Percentiles rank a stretch among this genome's conserved stretches.
These are phyloP conservation scores for Crotophaga sulcirostris DNA, from an alignment of 2,113 vertebrate species.

Conservation along the genomic window DNA sequence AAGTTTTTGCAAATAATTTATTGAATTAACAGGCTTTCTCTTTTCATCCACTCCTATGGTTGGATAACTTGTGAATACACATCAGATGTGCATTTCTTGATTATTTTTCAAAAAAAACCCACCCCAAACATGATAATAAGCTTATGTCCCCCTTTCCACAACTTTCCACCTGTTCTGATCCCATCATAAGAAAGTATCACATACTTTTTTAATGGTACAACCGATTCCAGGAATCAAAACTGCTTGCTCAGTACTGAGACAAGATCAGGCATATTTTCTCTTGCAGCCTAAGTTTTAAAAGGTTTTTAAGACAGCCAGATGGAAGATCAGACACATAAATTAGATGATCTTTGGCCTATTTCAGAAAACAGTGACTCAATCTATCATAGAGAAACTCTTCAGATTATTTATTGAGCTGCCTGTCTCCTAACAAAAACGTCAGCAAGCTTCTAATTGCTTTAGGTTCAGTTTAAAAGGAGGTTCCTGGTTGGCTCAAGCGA, in stretches of 20 bases:
- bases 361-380: constrained; percentile 13
- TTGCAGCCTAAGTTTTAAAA: not conserved
- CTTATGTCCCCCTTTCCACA: not conserved
- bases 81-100: not conserved
- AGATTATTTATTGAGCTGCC: constrained; percentile 12
- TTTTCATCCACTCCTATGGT: not conserved
- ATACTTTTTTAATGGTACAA: not conserved
- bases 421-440: not conserved
- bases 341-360: constrained; percentile 25
- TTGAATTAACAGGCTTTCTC: not conserved
- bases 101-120: not conserved
- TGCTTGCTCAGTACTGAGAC: not conserved
- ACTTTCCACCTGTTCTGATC: not conserved
- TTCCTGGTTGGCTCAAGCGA: not conserved
- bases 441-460: not conserved
- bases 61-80: not conserved
- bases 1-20: not conserved
- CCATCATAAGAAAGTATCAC: not conserved
- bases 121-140: not conserved
- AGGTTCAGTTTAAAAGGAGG: not conserved
- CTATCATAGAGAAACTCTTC: not conserved
- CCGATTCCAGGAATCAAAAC: not conserved
- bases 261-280: not conserved
- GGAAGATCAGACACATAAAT: constrained; percentile 32
- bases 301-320: not conserved